Evolutionary conservation across 2,888 invertebrate genomes (phyloP), one percentile per base, ranked within the genome.

Genomic region (Nymphalis urticae): DNA sequence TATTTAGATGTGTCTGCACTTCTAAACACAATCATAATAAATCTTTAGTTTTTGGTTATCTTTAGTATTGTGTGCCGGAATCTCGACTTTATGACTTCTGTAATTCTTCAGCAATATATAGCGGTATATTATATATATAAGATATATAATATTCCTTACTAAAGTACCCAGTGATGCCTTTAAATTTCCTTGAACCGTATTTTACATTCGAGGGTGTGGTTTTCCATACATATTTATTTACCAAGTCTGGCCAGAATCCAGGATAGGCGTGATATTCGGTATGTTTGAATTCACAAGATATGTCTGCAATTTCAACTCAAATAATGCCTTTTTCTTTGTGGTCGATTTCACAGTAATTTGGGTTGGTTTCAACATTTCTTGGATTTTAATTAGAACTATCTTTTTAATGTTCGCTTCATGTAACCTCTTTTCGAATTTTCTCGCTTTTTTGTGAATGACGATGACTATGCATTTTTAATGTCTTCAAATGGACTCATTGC

Each of bases 221-320:
- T 71, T 72, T 66, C 72, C 62, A 75, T 78, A 78, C 72, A 77
- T 79, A 80, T 81, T 77, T 77, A 80, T 81, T 76, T 73, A 72
- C 70, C 64, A 50, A 50, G 62, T 51, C 75, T 82, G 82, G 79
- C 80, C 32, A 32, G 17, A n/a, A 64, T 79, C 81, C 82, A 82
- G 75, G 47, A 24, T 53, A 74, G 74, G 79, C 76, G 75, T 76
- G 73, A 68, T 56, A 42, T 56, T 65, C 58, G 63, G 75, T 79
- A 75, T 78, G 72, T 77, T 77, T 68, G 70, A 64, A 48, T 64
- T 53, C 53, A 54, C 67, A 72, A 73, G 73, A 75, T 66, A 71
- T 66, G 66, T 60, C 32, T 54, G 62, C 65, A 70, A 64, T 72
- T 72, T 60, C 59, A 59, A 47, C 36, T 42, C 51, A 19, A 66